Evolutionary conservation across 1,140 invertebrate genomes (phyloP).

Genomic region (Idris sp.): DNA sequence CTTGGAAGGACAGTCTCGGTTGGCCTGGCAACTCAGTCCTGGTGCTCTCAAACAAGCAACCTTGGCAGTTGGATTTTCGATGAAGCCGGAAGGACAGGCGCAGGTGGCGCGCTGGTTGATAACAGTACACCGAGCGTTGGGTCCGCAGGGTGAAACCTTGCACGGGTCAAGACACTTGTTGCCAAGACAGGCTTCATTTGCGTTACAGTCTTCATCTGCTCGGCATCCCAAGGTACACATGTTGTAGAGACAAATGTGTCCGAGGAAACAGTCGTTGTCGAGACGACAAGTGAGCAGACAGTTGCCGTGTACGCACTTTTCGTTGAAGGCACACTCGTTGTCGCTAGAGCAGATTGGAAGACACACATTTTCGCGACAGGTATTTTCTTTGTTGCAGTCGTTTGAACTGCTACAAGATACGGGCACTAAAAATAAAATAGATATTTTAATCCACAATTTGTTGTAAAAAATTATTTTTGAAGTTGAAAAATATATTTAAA

Average conservation of each 20-base stretch:
- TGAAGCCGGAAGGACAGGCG: slow-evolving; percentile 86
- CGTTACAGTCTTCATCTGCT: slow-evolving; percentile 90
- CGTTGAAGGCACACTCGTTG: slow-evolving; percentile 92
- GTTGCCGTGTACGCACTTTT: slow-evolving; percentile 89
- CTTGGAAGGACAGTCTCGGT: slow-evolving; percentile 84
- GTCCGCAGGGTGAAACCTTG: slow-evolving; percentile 86
- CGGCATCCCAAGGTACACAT: slow-evolving; percentile 92
- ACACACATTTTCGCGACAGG: slow-evolving; percentile 89
- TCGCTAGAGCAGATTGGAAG: slow-evolving; percentile 86
- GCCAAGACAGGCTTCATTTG: slow-evolving; percentile 87
- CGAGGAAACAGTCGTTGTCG: slow-evolving; percentile 94
- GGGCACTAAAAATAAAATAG: slow-evolving; percentile 81
- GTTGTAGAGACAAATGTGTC: slow-evolving; percentile 91
- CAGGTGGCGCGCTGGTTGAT: slow-evolving; percentile 90
- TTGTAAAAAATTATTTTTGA: slow-evolving; percentile 12
- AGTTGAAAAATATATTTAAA: too few relatives aligned
- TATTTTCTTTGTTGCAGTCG: slow-evolving; percentile 84
- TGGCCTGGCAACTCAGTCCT: slow-evolving; percentile 83
- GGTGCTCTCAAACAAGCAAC: slow-evolving; percentile 89
- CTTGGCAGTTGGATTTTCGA: slow-evolving; percentile 89
- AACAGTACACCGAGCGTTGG: slow-evolving; percentile 89
- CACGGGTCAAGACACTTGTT: slow-evolving; percentile 91
- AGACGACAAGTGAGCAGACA: slow-evolving; percentile 92
- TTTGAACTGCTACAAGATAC: slow-evolving; percentile 84
- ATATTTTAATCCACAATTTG: neutral